Conservation (phyloP, 2,797 vertebrate genomes). For the Spinus olivaceus region DNA sequence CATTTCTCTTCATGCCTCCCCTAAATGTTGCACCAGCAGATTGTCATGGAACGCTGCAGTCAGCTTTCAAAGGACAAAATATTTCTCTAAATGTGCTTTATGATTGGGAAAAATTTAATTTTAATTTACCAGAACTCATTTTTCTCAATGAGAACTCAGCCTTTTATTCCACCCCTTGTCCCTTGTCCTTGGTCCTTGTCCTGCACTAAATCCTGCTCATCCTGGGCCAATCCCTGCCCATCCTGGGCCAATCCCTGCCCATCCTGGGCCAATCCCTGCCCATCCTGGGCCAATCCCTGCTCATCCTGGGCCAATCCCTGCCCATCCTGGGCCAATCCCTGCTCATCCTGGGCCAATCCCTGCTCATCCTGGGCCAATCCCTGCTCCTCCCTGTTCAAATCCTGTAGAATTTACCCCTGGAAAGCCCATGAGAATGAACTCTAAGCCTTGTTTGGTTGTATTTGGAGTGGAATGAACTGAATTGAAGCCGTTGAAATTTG, state of each 20-base stretch:
- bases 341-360: background rate
- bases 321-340: too few species aligned
- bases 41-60: background rate
- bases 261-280: background rate
- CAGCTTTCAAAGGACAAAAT: background rate
- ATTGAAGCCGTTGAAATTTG: background rate
- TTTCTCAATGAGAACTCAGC: background rate
- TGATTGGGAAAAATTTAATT: background rate
- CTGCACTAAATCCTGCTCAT: background rate
- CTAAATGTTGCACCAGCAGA: background rate
- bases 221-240: too few species aligned
- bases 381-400: background rate
- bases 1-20: background rate
- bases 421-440: background rate
- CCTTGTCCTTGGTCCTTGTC: background rate
- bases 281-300: background rate
- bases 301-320: background rate
- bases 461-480: background rate
- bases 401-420: background rate
- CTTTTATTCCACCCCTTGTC: background rate
- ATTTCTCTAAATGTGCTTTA: background rate
- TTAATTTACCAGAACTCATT: background rate
- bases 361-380: background rate
- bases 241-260: background rate
- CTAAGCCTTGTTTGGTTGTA: background rate